Base-by-base conservation (phyloP, 2,888 invertebrate species). In the Alitta virens region DNA sequence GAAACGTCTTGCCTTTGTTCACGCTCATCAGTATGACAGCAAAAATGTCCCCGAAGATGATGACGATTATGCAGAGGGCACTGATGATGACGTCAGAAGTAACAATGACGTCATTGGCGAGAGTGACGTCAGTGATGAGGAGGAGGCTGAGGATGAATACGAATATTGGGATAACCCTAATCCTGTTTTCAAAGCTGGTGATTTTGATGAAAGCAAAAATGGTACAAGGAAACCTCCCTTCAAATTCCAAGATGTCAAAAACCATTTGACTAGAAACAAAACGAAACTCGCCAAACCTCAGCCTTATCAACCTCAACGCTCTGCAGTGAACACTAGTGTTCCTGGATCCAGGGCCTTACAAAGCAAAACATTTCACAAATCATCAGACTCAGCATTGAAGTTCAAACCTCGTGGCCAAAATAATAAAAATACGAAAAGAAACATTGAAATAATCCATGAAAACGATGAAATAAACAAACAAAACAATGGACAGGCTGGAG, bases 121-220 rank as follows among this genome's bases (percentile, higher is more conserved):
- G 33, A 12, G 7, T 33, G 18, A 46, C 7, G 52, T 23, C 24
- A 24, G 7, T 23, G 23, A 3, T 52, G 23, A n/a, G 24, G 24
- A 23, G 23, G 52, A 52, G 2, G 60, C 27, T 12, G 60, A 60
- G 26, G 27, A 53, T 18, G 42, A 24, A n/a, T 60, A 60, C 33
- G 60, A 60, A 16, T 53, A 60, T 27, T 60, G 53, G 60, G 23
- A 52, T 5, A 60, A 60, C 43, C 53, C 53, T 2, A 60, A 60
- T 46, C 53, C 53, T 2, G 60, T 49, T 26, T 60, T 60, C 46
- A 60, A 60, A 43, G 9, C 53, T 1, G 60, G 60, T 5, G 60
- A 60, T 27, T 60, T 60, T 43, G 60, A 60, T 26, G n/a, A 27
- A 16, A 14, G 14, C 27, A 23, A 12, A 14, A 59, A 59, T 54